phyloP scores from a whole-genome alignment of 2,797 vertebrate species.

The Leontocebus nigricollis region DNA sequence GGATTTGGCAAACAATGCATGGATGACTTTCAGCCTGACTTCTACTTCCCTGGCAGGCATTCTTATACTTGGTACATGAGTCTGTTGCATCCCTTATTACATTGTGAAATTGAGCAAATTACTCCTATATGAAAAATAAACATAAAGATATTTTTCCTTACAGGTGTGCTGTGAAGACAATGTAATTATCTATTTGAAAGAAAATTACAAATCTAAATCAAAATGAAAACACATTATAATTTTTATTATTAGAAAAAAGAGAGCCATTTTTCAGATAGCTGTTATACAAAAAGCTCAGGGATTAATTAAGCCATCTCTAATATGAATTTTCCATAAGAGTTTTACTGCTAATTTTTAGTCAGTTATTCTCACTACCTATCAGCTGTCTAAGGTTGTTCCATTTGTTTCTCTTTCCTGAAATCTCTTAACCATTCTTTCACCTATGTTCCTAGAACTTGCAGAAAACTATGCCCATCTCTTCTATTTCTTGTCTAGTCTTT shows the following conservation, averaged over 20 bases:
- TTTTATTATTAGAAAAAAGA: background rate
- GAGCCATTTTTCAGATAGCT: background rate
- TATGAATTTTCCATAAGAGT: background rate
- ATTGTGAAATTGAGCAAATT: background rate
- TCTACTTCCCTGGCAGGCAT: background rate
- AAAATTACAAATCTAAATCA: background rate
- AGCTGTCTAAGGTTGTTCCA: background rate
- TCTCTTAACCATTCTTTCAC: background rate
- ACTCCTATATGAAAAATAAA: conserved; percentile 1
- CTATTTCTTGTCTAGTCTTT: background rate
- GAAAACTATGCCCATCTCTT: background rate
- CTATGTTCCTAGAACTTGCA: background rate
- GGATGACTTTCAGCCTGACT: background rate
- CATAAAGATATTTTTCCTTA: background rate
- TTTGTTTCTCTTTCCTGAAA: background rate
- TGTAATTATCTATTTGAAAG: background rate
- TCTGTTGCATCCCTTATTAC: background rate
- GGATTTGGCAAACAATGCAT: background rate
- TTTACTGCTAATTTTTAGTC: background rate
- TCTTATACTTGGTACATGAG: background rate
- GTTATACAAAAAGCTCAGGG: background rate
- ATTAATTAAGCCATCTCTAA: background rate
- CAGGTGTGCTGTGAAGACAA: background rate
- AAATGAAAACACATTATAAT: background rate
- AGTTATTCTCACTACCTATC: background rate